phyloP scores from a whole-genome alignment of 2,888 invertebrate species.

The Halictus ligatus region DNA sequence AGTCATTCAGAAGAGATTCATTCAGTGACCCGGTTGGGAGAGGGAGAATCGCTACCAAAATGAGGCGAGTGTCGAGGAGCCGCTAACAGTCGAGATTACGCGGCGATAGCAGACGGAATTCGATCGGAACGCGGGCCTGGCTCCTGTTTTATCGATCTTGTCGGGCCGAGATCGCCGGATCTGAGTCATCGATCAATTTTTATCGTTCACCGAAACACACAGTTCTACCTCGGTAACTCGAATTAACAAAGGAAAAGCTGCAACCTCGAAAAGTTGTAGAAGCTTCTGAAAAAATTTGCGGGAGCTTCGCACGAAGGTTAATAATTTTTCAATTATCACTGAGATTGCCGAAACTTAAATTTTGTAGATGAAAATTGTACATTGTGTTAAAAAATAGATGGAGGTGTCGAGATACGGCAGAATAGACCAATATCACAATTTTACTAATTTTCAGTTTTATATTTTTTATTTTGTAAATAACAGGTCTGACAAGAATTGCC shows the following conservation, averaged over 20 bases:
- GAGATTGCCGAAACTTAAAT: too few species aligned
- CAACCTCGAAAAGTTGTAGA: not conserved
- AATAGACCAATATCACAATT: too few species aligned
- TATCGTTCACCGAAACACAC: not conserved
- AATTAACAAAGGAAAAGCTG: not conserved
- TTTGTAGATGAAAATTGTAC: too few species aligned
- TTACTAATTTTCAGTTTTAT: too few species aligned
- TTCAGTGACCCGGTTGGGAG: not conserved
- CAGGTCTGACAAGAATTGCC: too few species aligned
- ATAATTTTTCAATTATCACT: too few species aligned
- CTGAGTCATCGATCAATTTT: not conserved
- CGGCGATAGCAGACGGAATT: not conserved
- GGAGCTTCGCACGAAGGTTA: too few species aligned
- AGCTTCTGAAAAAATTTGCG: too few species aligned
- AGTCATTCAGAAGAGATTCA: slow-evolving; percentile 10
- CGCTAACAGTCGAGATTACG: slow-evolving; percentile 4
- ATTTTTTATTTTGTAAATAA: too few species aligned
- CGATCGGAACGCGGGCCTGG: not conserved
- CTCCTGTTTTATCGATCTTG: not conserved
- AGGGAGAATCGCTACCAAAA: slow-evolving; percentile 13
- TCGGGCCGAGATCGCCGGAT: not conserved
- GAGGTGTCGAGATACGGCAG: too few species aligned
- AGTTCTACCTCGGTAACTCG: not conserved
- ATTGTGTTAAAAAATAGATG: too few species aligned
- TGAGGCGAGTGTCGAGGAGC: slow-evolving; percentile 10